A percentile compares a stretch with the other conserved stretches of the same genome.
Evolutionary conservation across 1,140 invertebrate genomes (phyloP).

Genomic region (Conopomorpha cramerella): DNA sequence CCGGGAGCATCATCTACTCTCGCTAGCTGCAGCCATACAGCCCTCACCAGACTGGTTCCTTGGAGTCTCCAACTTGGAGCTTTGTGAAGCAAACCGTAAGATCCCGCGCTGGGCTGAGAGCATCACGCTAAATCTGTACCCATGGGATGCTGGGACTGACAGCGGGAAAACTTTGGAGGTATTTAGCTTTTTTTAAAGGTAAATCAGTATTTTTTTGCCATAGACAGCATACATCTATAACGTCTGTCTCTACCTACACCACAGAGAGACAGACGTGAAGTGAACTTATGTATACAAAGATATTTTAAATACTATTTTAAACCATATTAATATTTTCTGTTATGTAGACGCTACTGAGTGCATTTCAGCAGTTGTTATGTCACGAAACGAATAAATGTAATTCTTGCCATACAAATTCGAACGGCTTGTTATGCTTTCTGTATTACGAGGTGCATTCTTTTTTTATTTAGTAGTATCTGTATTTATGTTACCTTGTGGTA

Average conservation of each 20-base stretch:
- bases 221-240: too few species aligned
- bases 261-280: not conserved
- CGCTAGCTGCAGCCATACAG: constrained; percentile 27
- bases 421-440: too few species aligned
- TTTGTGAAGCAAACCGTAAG: constrained; percentile 21
- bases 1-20: constrained; percentile 27
- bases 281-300: not conserved
- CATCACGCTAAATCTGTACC: constrained; percentile 33
- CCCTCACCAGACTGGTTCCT: constrained; percentile 51
- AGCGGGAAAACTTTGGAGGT: constrained; percentile 31
- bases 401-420: too few species aligned
- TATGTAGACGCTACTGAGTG: not conserved
- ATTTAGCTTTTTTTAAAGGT: not conserved
- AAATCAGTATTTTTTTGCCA: not conserved
- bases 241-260: too few species aligned
- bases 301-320: not conserved
- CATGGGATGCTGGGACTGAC: constrained; percentile 42
- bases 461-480: too few species aligned
- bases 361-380: too few species aligned
- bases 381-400: too few species aligned
- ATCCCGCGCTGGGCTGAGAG: constrained; percentile 29
- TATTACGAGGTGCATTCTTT: too few species aligned
- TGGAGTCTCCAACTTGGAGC: constrained; percentile 36
- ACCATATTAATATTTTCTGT: not conserved
- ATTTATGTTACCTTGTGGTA: too few species aligned